Evolutionary conservation across 2,888 invertebrate genomes (phyloP).

Genomic region (Athripsodes cinereus): DNA sequence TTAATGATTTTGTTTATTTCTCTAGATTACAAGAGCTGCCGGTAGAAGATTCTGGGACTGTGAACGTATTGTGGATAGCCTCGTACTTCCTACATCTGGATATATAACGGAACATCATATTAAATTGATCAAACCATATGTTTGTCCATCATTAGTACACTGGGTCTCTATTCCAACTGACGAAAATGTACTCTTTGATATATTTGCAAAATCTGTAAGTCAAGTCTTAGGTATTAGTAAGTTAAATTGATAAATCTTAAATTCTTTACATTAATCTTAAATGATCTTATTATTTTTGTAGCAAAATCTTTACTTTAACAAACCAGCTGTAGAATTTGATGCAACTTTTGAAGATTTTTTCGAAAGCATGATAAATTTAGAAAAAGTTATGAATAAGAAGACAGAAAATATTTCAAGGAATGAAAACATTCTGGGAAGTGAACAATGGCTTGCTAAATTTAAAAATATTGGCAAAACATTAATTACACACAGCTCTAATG

Average conservation of each 20-base stretch:
- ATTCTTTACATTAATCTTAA: neutral
- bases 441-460: conserved; percentile 25
- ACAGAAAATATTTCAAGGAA: conserved; percentile 10
- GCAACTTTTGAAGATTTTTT: conserved; percentile 22
- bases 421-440: conserved; percentile 18
- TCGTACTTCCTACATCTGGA: conserved; percentile 38
- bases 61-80: conserved; percentile 36
- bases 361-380: conserved; percentile 17
- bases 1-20: neutral
- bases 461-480: conserved; percentile 19
- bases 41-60: conserved; percentile 44
- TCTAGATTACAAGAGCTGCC: conserved; percentile 7
- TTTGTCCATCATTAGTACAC: conserved; percentile 44
- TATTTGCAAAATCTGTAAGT: conserved; percentile 46
- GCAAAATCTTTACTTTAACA: conserved; percentile 28
- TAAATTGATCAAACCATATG: conserved; percentile 35
- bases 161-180: conserved; percentile 46
- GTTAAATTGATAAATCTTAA: no score
- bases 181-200: conserved; percentile 42
- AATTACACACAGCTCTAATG: conserved; percentile 4
- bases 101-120: conserved; percentile 33
- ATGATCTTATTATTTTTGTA: conserved; percentile 18
- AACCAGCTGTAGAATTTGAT: conserved; percentile 19
- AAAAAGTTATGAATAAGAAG: conserved; percentile 12
- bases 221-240: neutral